Evolutionary conservation across 2,113 vertebrate genomes (phyloP).

Genomic region (Brachyistius frenatus): DNA sequence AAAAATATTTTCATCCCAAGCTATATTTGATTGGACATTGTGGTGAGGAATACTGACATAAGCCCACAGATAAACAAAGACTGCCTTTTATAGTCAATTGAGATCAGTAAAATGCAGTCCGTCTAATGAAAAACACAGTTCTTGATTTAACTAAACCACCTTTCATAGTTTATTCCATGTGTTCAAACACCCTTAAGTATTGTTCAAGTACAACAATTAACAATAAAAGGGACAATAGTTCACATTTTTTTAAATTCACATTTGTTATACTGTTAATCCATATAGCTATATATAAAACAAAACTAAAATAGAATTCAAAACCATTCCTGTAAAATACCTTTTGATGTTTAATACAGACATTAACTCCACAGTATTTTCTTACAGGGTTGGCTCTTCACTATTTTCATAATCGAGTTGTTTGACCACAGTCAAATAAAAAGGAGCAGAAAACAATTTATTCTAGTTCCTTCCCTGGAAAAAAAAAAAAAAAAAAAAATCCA

Average conservation of each 20-base stretch:
- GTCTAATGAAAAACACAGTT: conserved; percentile 73
- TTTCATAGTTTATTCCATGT: conserved; percentile 83
- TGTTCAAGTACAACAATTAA: conserved; percentile 86
- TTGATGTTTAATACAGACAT: conserved; percentile 81
- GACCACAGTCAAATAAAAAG: conserved; percentile 66
- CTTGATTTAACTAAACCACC: conserved; percentile 73
- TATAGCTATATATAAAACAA: conserved; percentile 84
- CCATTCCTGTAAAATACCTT: conserved; percentile 82
- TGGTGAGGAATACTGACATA: conserved; percentile 74
- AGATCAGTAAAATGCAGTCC: conserved; percentile 58
- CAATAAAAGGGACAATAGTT: conserved; percentile 85
- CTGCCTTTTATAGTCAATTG: conserved; percentile 61
- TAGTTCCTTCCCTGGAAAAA: conserved; percentile 30
- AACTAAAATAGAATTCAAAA: conserved; percentile 76
- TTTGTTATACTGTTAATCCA: conserved; percentile 85
- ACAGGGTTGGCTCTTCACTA: conserved; percentile 66
- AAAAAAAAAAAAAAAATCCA: conserved; percentile 29
- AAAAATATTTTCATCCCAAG: conserved; percentile 42
- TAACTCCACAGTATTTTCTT: conserved; percentile 76
- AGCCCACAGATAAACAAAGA: conserved; percentile 74
- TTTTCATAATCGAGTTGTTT: conserved; percentile 62
- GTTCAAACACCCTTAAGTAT: conserved; percentile 83
- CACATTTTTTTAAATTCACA: conserved; percentile 85
- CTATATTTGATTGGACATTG: conserved; percentile 44
- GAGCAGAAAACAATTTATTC: conserved; percentile 43